Base-by-base conservation (phyloP, 2,797 vertebrate genomes). In the Enteromius treurensis region DNA sequence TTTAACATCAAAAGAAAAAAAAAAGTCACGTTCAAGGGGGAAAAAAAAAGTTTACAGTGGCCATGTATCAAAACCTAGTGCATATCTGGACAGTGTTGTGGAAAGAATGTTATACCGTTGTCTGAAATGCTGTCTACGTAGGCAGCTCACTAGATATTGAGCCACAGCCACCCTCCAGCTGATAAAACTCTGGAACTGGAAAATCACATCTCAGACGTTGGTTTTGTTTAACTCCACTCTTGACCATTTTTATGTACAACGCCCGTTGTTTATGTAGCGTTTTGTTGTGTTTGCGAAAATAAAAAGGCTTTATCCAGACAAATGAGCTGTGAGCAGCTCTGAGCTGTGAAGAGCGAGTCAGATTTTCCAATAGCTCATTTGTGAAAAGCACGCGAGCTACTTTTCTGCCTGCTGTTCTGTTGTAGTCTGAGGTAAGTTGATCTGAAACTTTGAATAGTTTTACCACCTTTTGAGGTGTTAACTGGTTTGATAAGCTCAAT, bases 291-390 rank as follows among this genome's bases (percentile, higher is more conserved):
- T 51, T 32, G 34, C 23, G 21, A 17, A 11, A 75, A n/a, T 34
- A 70, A 64, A 42, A 32, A 53, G 14, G 26, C 11, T 67, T 47
- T 15, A 1, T n/a, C 29, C 37, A 51, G 81, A 74, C 58, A 81
- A 60, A 71, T 62, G 74, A 87, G 76, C 80, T 34, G 77, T 82
- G 86, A 76, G 37, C 55, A 19, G 17, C 29, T 21, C 21, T 47
- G 34, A 55, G 55, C 37, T 47, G 73, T 79, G 58, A 73, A 13
- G 60, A 40, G 47, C 84, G 84, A 90, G 85, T 91, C 90, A 91
- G 49, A 89, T 81, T 91, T 91, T 91, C 90, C 90, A 88, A 68
- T 76, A 81, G 73, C 83, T 84, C 85, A 84, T 81, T 84, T 75
- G 69, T 42, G 80, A 86, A 60, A 60, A 73, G 62, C 80, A 45